These are phyloP conservation scores for Grapholita molesta DNA, from an alignment of 1,140 invertebrate genomes.

Conservation along the genomic window DNA sequence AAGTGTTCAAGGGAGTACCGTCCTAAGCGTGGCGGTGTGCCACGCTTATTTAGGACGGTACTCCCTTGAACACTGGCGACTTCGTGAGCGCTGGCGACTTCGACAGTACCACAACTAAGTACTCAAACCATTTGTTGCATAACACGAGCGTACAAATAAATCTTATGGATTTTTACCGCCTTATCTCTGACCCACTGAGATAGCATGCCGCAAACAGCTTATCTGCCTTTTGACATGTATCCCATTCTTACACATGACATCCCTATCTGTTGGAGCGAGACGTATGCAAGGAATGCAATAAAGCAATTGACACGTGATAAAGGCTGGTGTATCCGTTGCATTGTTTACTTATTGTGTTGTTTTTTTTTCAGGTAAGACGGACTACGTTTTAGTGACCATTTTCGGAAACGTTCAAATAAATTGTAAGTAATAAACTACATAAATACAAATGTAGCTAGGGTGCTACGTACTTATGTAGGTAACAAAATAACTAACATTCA, in stretches of 20 bases:
- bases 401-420: background rate
- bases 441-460: too few relatives aligned
- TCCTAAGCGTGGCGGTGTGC: too few relatives aligned
- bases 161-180: conserved; percentile 25
- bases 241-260: background rate
- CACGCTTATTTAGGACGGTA: too few relatives aligned
- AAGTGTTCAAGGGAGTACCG: too few relatives aligned
- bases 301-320: conserved; percentile 14
- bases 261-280: background rate
- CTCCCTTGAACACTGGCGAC: too few relatives aligned
- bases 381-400: background rate
- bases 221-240: background rate
- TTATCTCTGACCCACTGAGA: conserved; percentile 45
- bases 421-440: background rate
- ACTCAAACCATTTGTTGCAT: background rate
- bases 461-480: too few relatives aligned
- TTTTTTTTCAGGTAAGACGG: conserved; percentile 7
- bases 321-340: background rate
- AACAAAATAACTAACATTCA: too few relatives aligned
- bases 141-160: background rate
- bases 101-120: background rate
- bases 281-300: background rate
- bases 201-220: conserved; percentile 30
- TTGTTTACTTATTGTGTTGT: conserved; percentile 14
- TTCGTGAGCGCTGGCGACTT: too few relatives aligned